Conservation (phyloP, 2,113 vertebrate species). For the Scatophagus argus region DNA sequence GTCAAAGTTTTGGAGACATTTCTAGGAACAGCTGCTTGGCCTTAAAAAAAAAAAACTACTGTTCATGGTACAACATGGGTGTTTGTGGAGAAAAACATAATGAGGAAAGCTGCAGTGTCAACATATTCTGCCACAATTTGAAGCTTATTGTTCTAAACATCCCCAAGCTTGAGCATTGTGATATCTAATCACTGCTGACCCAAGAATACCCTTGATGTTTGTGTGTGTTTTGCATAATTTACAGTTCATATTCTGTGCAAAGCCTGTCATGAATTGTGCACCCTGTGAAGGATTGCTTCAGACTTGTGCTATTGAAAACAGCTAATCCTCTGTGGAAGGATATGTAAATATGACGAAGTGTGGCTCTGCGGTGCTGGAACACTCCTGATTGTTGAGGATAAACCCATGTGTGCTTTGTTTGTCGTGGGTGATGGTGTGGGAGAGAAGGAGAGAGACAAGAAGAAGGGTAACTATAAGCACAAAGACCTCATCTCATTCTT, state of each 20-base stretch:
- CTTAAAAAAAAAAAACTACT: not conserved
- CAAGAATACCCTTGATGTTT: constrained; percentile 64
- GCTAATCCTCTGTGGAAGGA: constrained; percentile 70
- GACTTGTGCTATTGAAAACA: constrained; percentile 59
- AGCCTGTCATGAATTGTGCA: constrained; percentile 52
- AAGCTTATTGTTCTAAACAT: constrained; percentile 53
- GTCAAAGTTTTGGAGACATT: constrained; percentile 8
- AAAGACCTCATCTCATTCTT: constrained; percentile 46
- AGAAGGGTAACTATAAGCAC: constrained; percentile 15
- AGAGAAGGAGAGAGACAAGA: constrained; percentile 30
- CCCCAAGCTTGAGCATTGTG: constrained; percentile 37
- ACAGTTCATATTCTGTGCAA: constrained; percentile 53
- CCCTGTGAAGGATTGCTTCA: constrained; percentile 58
- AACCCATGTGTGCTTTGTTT: constrained; percentile 49
- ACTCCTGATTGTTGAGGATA: constrained; percentile 60
- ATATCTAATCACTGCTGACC: constrained; percentile 69
- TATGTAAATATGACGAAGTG: constrained; percentile 66
- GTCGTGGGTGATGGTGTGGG: constrained; percentile 60
- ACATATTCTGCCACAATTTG: constrained; percentile 20
- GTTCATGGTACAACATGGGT: constrained; percentile 9
- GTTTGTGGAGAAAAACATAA: not conserved
- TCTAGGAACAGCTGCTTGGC: constrained; percentile 47
- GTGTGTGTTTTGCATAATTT: constrained; percentile 62
- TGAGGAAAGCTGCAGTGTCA: constrained; percentile 19
- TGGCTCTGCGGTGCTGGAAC: constrained; percentile 50